A percentile compares a stretch with the other conserved stretches of the same genome.
These are phyloP conservation scores for Ageneiosus marmoratus DNA, from an alignment of 2,113 vertebrate genomes.

Conservation along the genomic window DNA sequence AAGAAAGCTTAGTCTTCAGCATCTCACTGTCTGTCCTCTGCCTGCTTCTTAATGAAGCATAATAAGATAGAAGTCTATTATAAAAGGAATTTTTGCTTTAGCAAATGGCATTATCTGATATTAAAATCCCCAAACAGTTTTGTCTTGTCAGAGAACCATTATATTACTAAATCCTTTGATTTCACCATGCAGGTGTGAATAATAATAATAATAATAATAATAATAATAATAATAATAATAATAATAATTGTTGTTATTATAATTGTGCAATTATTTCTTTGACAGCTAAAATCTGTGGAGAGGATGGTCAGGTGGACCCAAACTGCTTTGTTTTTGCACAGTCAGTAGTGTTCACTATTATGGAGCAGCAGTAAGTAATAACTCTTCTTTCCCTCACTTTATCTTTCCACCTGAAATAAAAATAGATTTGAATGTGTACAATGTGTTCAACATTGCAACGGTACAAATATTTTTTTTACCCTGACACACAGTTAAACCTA, in stretches of 20 bases:
- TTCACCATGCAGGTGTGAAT: not conserved
- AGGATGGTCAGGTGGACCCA: conserved; percentile 96
- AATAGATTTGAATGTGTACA: no score
- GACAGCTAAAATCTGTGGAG: conserved; percentile 95
- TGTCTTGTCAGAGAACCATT: not conserved
- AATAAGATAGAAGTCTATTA: not conserved
- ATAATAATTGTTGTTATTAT: no score
- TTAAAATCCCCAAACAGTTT: not conserved
- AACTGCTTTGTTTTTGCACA: conserved; percentile 95
- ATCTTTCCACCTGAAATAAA: conserved; percentile 5
- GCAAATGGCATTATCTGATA: not conserved
- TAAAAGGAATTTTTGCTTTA: not conserved
- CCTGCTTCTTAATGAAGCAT: not conserved
- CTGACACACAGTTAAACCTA: not conserved
- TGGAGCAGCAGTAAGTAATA: conserved; percentile 93
- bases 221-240: no score
- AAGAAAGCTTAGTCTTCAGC: conserved; percentile 57
- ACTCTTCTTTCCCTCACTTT: not conserved
- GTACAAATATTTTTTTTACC: not conserved
- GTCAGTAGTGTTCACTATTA: conserved; percentile 83
- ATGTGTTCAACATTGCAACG: not conserved
- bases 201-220: no score
- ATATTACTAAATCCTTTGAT: not conserved
- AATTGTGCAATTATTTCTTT: conserved; percentile 44
- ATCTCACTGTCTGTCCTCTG: not conserved